These are phyloP conservation scores for Camelus bactrianus DNA, from an alignment of 2,113 vertebrate species.

Conservation along the genomic window DNA sequence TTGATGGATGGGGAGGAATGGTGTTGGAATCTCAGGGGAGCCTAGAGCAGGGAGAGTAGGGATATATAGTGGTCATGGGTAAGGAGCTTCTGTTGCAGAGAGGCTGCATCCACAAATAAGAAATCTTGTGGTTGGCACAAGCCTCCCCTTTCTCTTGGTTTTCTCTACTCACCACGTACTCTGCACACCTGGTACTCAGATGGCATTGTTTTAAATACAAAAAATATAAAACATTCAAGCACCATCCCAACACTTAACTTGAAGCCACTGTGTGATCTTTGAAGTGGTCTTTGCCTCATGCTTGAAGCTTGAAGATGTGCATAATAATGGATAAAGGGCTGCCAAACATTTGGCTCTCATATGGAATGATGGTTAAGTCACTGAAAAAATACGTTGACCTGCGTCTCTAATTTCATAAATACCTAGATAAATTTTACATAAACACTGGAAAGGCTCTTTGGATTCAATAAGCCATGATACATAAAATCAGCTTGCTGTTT, in stretches of 20 bases:
- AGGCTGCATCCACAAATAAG: not conserved
- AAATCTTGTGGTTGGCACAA: not conserved
- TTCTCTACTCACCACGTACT: not conserved
- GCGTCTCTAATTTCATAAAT: not conserved
- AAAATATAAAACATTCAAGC: not conserved
- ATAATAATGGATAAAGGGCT: not conserved
- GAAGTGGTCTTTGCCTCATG: not conserved
- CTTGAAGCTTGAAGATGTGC: not conserved
- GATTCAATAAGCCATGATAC: not conserved
- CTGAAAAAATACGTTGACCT: slow-evolving; percentile 13
- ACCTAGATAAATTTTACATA: slow-evolving; percentile 27
- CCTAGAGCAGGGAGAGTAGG: not conserved
- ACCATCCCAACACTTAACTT: not conserved
- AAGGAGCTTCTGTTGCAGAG: not conserved
- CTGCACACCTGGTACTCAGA: slow-evolving; percentile 29
- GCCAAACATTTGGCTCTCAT: slow-evolving; percentile 8
- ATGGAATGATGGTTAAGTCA: not conserved
- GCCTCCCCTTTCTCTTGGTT: not conserved
- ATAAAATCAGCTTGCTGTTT: not conserved
- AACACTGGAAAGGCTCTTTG: not conserved
- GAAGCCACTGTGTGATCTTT: not conserved
- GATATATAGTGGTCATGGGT: not conserved
- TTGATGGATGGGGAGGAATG: not conserved
- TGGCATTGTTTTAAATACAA: slow-evolving; percentile 12
- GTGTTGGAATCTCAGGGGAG: not conserved